Evolutionary conservation across 1,140 invertebrate species (phyloP), one percentile per base, ranked within the genome.

Genomic region (Globodera rostochiensis): DNA sequence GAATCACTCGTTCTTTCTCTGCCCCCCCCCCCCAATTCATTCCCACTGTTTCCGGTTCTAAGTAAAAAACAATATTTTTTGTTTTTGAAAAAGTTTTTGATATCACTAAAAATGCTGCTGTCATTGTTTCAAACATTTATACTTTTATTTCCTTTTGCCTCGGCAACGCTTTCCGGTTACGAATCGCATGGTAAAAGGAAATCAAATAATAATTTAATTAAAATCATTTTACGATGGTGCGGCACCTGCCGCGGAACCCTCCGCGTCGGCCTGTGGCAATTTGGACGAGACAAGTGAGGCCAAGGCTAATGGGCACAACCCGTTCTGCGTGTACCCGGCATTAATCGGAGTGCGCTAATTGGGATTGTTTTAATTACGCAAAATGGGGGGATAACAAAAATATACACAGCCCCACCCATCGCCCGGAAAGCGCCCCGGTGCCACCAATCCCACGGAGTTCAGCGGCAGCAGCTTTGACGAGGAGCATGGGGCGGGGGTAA

Each of bases 261-360:
- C 76, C 9, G 25, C 46, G 8, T 6, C 47, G 4, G 67, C 19
- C 60, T 77, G 75, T 21, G 77, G 21, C 66, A 25, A 45, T 78
- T 53, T 78, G 19, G 77, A 78, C 25, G 49, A 47, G 49, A 78
- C 77, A 13, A 78, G 77, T 49, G 77, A 78, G 70, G 64, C 77
- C 49, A 78, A 78, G 49, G 77, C 77, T n/a, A 78, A 66, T n/a
- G 77, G 70, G 50, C 49, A 45, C 49, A 78, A 78, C n/a, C 77
- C 77, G 66, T 78, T 78, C 70, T 78, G 77, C 47, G 64, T 78
- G 21, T 78, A 69, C 66, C 77, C 77, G 25, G 77, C 77, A 45
- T 60, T 78, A 25, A 64, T 78, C 49, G 77, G 77, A 64, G 77
- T 78, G 21, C 21, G 13, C 19, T 45, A 45, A 66, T 45, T 2